Evolutionary conservation across 2,113 vertebrate genomes (phyloP).

Genomic region (Gopherus evgoodei): DNA sequence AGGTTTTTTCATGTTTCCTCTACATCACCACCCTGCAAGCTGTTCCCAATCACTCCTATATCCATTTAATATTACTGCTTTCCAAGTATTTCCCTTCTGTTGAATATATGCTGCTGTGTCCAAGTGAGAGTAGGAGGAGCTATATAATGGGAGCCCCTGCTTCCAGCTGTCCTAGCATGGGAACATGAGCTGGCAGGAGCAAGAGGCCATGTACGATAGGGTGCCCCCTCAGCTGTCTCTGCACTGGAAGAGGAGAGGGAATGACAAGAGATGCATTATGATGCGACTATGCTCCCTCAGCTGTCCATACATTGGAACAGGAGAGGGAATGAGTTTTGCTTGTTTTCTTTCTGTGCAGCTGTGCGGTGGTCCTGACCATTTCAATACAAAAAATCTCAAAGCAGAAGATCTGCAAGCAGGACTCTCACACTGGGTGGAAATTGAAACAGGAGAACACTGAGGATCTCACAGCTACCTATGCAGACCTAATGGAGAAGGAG

Average conservation of each 20-base stretch:
- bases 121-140: not conserved
- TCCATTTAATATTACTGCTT: not conserved
- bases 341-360: constrained; percentile 69
- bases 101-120: not conserved
- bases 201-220: not conserved
- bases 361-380: not conserved
- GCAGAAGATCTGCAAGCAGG: constrained; percentile 49
- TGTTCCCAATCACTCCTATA: not conserved
- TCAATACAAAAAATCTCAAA: constrained; percentile 60
- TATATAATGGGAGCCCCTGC: not conserved
- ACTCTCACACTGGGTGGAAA: not conserved
- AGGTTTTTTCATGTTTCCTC: not conserved
- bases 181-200: not conserved
- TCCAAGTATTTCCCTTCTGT: not conserved
- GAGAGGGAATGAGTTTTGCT: constrained; percentile 14
- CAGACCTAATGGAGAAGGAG: constrained; percentile 19
- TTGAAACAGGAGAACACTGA: not conserved
- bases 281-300: not conserved
- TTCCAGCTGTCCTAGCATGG: not conserved
- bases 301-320: not conserved
- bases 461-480: not conserved
- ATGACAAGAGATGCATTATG: constrained; percentile 5
- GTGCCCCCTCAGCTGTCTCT: not conserved
- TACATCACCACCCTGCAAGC: not conserved
- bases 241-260: not conserved